Evolutionary conservation across 2,888 invertebrate species (phyloP).

Genomic region (Pseudeuparius sepicola): DNA sequence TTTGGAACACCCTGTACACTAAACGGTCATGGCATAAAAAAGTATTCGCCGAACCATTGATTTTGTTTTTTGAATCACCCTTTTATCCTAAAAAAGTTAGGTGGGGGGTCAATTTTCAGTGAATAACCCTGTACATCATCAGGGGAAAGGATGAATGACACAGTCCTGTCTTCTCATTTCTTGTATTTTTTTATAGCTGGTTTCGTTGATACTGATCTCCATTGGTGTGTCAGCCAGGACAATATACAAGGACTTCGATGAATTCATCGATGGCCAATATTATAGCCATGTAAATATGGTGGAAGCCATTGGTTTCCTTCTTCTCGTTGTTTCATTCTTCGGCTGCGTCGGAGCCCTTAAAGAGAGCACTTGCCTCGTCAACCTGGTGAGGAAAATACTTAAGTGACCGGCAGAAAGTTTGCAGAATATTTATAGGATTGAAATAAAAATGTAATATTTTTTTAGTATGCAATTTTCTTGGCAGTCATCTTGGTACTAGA

Average conservation of each 20-base stretch:
- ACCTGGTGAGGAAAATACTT: too few relatives aligned
- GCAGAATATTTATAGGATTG: constrained; percentile 4
- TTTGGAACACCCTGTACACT: too few relatives aligned
- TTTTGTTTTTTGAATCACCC: too few relatives aligned
- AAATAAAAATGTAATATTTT: too few relatives aligned
- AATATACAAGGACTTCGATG: constrained; percentile 47
- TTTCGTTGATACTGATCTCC: constrained; percentile 56
- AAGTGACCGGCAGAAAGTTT: constrained; percentile 19
- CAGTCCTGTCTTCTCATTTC: too few relatives aligned
- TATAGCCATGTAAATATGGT: constrained; percentile 67
- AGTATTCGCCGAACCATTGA: too few relatives aligned
- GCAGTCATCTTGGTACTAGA: constrained; percentile 49
- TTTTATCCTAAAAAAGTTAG: too few relatives aligned
- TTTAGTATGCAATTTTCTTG: constrained; percentile 47
- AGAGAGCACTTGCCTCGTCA: constrained; percentile 64
- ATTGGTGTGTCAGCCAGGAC: constrained; percentile 53
- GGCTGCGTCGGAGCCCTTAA: constrained; percentile 77
- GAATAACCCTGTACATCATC: too few relatives aligned
- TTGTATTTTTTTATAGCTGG: constrained; percentile 54
- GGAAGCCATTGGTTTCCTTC: constrained; percentile 61
- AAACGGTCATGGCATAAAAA: too few relatives aligned
- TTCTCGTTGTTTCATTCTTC: constrained; percentile 68
- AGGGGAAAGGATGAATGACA: too few relatives aligned
- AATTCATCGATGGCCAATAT: constrained; percentile 50
- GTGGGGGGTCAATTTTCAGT: too few relatives aligned